Conservation (phyloP, 1,140 invertebrate genomes). For the Ctenoplectra terminalis region DNA sequence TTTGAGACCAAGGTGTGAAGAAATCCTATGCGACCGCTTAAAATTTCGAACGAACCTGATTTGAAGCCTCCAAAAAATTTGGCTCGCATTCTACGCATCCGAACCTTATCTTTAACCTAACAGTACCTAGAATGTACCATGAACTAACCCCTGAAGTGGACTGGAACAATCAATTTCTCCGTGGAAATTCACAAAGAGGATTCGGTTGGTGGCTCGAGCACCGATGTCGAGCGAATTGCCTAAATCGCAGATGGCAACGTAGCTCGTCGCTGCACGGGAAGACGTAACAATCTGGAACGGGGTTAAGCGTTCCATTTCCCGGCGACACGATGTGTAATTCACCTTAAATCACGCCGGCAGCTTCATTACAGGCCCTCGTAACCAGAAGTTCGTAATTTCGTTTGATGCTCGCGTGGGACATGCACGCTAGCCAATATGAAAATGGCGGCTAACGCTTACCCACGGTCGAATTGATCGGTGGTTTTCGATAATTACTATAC, state of each 20-base stretch:
- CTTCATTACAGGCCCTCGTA: slow-evolving; percentile 19
- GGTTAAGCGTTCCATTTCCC: slow-evolving; percentile 41
- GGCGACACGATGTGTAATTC: slow-evolving; percentile 37
- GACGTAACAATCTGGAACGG: slow-evolving; percentile 37
- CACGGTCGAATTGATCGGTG: not conserved
- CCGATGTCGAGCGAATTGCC: not conserved
- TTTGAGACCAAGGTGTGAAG: too few relatives aligned
- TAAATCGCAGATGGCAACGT: slow-evolving; percentile 17
- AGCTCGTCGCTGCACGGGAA: not conserved
- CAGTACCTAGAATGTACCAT: too few relatives aligned
- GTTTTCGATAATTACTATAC: not conserved
- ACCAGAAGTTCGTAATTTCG: slow-evolving; percentile 40
- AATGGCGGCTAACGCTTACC: not conserved
- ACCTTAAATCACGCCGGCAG: slow-evolving; percentile 17
- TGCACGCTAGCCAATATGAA: slow-evolving; percentile 27
- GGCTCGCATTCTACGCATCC: too few relatives aligned
- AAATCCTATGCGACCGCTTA: too few relatives aligned
- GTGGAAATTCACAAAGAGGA: not conserved
- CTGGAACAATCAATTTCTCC: not conserved
- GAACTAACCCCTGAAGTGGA: too few relatives aligned
- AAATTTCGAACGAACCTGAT: too few relatives aligned
- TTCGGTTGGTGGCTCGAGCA: too few relatives aligned
- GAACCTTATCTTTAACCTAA: too few relatives aligned
- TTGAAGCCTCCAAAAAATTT: too few relatives aligned
- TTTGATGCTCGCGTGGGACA: not conserved